These are phyloP conservation scores for Halcyon badia DNA, from an alignment of 2,797 vertebrate species.

Conservation along the genomic window DNA sequence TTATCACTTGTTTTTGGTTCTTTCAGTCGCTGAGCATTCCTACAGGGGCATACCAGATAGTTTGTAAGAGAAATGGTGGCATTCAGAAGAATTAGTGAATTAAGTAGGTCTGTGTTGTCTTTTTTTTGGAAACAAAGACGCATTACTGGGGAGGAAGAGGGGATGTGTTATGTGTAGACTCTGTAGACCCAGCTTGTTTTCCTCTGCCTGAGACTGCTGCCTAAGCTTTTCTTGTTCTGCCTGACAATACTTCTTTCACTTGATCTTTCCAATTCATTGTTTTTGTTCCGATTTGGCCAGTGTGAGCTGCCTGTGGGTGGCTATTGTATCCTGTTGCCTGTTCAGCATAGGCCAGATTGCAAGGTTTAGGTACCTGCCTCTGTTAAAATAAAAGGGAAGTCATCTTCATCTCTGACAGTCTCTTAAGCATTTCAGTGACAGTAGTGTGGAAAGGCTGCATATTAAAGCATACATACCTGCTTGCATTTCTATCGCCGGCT, in stretches of 20 bases:
- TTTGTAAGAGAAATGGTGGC: conserved; percentile 37
- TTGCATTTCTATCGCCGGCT: not conserved
- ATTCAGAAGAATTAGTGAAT: conserved; percentile 56
- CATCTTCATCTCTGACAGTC: not conserved
- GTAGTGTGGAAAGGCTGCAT: not conserved
- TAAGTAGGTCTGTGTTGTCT: conserved; percentile 28
- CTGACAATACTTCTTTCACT: conserved; percentile 53
- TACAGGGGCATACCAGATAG: not conserved
- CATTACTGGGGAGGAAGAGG: conserved; percentile 11
- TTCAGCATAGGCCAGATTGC: not conserved
- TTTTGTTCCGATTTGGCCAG: conserved; percentile 36
- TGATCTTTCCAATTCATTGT: conserved; percentile 9
- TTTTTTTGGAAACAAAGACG: conserved; percentile 36
- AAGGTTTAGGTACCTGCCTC: not conserved
- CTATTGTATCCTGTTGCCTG: conserved; percentile 24
- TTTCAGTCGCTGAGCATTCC: conserved; percentile 25
- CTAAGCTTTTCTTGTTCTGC: conserved; percentile 45
- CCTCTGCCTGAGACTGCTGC: conserved; percentile 32
- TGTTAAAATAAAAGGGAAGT: not conserved
- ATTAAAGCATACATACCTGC: not conserved
- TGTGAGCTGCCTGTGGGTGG: not conserved
- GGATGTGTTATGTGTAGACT: conserved; percentile 1
- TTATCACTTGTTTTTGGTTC: not conserved
- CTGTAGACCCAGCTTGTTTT: conserved; percentile 49
- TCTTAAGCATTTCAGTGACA: not conserved